A percentile compares a stretch with the other conserved stretches of the same genome.
Conservation (phyloP, 2,888 invertebrate species). For the Acronicta psi region DNA sequence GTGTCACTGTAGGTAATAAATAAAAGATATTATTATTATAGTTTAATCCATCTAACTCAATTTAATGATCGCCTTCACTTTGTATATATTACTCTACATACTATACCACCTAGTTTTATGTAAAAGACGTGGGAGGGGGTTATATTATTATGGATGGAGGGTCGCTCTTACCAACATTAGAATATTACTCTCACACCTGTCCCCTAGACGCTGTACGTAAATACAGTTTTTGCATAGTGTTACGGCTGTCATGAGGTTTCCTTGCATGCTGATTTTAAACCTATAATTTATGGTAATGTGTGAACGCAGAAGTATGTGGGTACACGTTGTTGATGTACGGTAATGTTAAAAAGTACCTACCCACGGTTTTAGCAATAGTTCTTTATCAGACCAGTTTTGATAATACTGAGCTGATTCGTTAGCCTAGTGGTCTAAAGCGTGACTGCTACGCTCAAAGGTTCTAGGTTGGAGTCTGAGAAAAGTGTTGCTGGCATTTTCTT, state of each 20-base stretch:
- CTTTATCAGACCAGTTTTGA: no score
- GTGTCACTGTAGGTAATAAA: no score
- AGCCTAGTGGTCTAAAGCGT: no score
- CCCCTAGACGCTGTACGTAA: constrained; percentile 73
- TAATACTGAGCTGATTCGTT: no score
- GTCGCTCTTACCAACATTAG: constrained; percentile 81
- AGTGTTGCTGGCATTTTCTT: no score
- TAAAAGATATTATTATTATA: no score
- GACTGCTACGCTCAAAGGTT: no score
- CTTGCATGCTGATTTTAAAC: constrained; percentile 65
- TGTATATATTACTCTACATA: constrained; percentile 3
- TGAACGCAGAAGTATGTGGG: constrained; percentile 4
- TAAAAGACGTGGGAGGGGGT: constrained; percentile 65
- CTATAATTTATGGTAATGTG: constrained; percentile 47
- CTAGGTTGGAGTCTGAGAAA: no score
- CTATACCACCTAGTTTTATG: constrained; percentile 65
- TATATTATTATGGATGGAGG: constrained; percentile 85
- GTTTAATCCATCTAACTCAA: constrained; percentile 17
- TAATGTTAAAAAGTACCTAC: neutral
- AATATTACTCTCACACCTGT: constrained; percentile 84
- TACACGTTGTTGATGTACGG: constrained; percentile 3
- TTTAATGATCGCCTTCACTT: constrained; percentile 20
- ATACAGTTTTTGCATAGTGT: constrained; percentile 79
- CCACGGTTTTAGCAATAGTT: no score
- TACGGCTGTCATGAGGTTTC: constrained; percentile 66